Conservation (phyloP, 2,113 vertebrate species). For the Charina bottae region DNA sequence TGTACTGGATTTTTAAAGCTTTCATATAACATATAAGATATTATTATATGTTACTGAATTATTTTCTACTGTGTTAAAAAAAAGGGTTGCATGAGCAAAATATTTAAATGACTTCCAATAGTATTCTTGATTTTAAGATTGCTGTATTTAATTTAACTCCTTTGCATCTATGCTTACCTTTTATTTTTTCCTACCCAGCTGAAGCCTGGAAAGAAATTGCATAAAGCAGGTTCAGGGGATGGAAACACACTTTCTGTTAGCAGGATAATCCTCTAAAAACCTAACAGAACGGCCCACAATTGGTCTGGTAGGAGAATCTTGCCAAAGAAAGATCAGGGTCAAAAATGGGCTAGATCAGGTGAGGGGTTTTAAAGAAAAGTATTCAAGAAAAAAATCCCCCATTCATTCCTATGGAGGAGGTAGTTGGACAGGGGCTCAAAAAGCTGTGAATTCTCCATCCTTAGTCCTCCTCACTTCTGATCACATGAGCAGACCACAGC, state of each 20-base stretch:
- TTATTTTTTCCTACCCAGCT: neutral
- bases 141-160: neutral
- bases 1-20: neutral
- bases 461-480: neutral
- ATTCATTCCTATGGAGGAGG: neutral
- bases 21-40: neutral
- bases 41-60: neutral
- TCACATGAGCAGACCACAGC: neutral
- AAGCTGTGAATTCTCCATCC: too few species aligned
- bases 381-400: neutral
- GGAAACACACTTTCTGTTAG: too few species aligned
- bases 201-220: neutral
- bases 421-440: neutral
- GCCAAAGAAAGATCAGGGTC: neutral
- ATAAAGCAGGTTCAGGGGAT: too few species aligned
- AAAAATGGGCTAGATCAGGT: neutral
- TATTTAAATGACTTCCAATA: neutral
- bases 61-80: neutral
- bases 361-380: neutral
- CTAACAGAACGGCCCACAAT: neutral
- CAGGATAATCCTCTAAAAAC: neutral
- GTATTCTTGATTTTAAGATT: neutral
- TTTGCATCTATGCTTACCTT: neutral
- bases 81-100: neutral
- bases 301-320: neutral